These are phyloP conservation scores for Sciurus carolinensis DNA, from an alignment of 2,797 vertebrate genomes.

Conservation along the genomic window DNA sequence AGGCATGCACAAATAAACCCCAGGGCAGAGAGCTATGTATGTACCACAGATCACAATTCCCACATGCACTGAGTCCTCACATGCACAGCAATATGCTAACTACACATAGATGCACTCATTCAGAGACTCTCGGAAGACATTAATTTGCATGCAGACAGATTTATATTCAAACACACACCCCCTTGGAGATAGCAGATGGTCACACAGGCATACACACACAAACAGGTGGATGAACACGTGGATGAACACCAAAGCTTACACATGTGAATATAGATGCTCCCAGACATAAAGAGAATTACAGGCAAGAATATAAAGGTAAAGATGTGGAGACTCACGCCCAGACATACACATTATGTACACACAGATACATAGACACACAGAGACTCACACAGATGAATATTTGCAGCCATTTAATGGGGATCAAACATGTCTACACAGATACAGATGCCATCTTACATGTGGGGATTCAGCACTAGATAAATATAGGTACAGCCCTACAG, in stretches of 20 bases:
- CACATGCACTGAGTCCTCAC: neutral
- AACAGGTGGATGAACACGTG: neutral
- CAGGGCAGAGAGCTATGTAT: neutral
- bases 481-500: neutral
- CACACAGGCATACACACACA: neutral
- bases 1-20: neutral
- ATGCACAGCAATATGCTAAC: neutral
- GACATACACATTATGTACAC: neutral
- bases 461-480: neutral
- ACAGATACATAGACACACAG: neutral
- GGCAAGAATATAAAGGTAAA: neutral
- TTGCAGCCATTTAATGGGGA: neutral
- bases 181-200: neutral
- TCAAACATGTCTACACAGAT: neutral
- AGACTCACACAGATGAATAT: neutral
- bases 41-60: neutral
- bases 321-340: neutral
- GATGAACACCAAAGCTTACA: neutral
- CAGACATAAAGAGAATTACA: neutral
- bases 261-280: neutral
- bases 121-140: neutral
- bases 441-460: neutral
- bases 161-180: neutral
- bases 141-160: neutral
- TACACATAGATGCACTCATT: neutral